phyloP scores from a whole-genome alignment of 2,113 vertebrate genomes.

The Hyperoodon ampullatus region DNA sequence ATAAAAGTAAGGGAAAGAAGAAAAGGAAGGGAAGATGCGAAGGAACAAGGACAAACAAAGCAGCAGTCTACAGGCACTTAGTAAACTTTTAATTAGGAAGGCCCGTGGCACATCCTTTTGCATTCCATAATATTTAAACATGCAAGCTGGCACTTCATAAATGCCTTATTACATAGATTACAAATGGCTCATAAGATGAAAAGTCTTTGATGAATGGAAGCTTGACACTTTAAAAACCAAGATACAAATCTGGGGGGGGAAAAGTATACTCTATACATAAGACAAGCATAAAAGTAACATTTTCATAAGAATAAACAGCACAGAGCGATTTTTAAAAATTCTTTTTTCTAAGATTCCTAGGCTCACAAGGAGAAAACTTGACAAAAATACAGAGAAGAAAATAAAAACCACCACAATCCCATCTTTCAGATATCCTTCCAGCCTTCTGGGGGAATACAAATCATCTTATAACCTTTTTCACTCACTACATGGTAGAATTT shows the following conservation, averaged over 20 bases:
- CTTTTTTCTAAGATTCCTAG: neutral
- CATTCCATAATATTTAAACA: neutral
- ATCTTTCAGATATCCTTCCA: neutral
- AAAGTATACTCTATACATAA: neutral
- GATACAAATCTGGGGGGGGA: neutral
- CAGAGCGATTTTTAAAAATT: neutral
- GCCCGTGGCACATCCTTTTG: neutral
- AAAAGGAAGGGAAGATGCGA: neutral
- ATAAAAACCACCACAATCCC: neutral
- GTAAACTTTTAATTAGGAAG: neutral
- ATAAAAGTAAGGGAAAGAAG: neutral
- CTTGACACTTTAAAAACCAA: neutral
- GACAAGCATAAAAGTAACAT: neutral
- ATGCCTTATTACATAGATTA: neutral
- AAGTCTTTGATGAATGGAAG: neutral
- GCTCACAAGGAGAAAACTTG: neutral
- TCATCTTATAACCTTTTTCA: neutral
- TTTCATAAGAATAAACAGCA: neutral
- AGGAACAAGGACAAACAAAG: neutral
- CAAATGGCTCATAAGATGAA: neutral
- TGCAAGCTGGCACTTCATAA: neutral
- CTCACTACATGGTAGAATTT: neutral
- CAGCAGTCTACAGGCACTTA: neutral
- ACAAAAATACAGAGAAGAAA: conserved; percentile 1
- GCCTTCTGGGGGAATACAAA: neutral